Evolutionary conservation across 2,797 vertebrate species (phyloP).

Genomic region (Notolepis coatsorum): DNA sequence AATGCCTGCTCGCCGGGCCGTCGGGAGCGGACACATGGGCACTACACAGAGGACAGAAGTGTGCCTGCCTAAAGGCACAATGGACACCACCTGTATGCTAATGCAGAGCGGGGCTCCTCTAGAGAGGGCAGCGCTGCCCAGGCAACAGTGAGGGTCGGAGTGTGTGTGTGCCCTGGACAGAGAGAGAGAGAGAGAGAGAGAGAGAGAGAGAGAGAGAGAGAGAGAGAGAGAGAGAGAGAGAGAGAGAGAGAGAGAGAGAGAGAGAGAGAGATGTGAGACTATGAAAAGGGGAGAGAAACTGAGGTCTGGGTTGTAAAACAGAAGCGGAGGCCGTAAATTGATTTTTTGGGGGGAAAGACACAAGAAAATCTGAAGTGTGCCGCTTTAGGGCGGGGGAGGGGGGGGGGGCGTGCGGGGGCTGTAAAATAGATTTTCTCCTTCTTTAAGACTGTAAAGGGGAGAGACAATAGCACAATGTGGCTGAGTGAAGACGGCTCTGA

Average conservation of each 20-base stretch:
- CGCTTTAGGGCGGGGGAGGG: conserved; percentile 56
- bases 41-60: conserved; percentile 63
- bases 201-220: no score
- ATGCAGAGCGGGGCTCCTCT: conserved; percentile 53
- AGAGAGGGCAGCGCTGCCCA: conserved; percentile 33
- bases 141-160: conserved; percentile 55
- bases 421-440: conserved; percentile 81
- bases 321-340: conserved; percentile 61
- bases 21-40: conserved; percentile 67
- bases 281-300: no score
- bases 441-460: conserved; percentile 61
- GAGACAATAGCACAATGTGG: conserved; percentile 60
- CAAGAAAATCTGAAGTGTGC: conserved; percentile 53
- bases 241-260: no score
- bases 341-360: conserved; percentile 62
- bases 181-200: no score
- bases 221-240: no score
- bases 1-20: conserved; percentile 31
- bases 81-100: conserved; percentile 82
- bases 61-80: conserved; percentile 70
- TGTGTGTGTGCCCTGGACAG: conserved; percentile 46
- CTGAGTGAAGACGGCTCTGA: conserved; percentile 43
- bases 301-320: conserved; percentile 49
- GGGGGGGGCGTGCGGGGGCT: no score
- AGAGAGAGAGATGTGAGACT: no score